A percentile compares a stretch with the other conserved stretches of the same genome.
Conservation (phyloP, 92 coral and sea anemone species). For the Zoanthus sociatus region DNA sequence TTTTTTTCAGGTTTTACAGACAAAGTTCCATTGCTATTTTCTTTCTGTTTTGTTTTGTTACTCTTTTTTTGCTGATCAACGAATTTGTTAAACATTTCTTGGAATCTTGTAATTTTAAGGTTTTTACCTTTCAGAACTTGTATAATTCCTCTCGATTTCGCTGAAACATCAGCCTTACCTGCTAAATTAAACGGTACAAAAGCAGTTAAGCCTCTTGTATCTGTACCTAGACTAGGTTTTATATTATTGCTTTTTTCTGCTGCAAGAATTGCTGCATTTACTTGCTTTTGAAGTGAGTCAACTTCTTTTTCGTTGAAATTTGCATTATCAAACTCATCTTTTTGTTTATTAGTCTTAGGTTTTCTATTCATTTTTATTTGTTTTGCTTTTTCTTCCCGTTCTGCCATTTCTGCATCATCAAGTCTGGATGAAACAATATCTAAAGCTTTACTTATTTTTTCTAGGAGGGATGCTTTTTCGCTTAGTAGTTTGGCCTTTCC, state of each 20-base stretch:
- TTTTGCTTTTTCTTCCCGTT: not conserved
- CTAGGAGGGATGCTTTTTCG: conserved; percentile 77
- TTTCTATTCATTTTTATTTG: not conserved
- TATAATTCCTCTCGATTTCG: conserved; percentile 32
- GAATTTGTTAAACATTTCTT: conserved; percentile 56
- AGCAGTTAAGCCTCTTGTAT: conserved; percentile 20
- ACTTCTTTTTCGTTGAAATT: conserved; percentile 10
- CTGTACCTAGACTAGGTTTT: not conserved
- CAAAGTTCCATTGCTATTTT: not conserved
- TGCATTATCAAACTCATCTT: not conserved
- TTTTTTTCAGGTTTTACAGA: not conserved
- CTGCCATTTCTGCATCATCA: conserved; percentile 21
- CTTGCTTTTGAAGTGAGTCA: conserved; percentile 33
- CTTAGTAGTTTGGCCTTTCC: conserved; percentile 46
- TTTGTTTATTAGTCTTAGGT: not conserved
- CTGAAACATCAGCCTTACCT: not conserved
- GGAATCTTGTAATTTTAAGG: not conserved
- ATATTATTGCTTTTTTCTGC: conserved; percentile 18
- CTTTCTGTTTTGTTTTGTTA: not conserved
- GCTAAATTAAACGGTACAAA: conserved; percentile 27
- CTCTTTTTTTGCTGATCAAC: conserved; percentile 52
- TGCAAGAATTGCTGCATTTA: conserved; percentile 41
- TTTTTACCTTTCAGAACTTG: conserved; percentile 22
- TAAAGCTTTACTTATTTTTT: conserved; percentile 83
- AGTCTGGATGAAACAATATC: conserved; percentile 67